Evolutionary conservation across 2,797 vertebrate genomes (phyloP).

Genomic region (Anguilla pacifica): DNA sequence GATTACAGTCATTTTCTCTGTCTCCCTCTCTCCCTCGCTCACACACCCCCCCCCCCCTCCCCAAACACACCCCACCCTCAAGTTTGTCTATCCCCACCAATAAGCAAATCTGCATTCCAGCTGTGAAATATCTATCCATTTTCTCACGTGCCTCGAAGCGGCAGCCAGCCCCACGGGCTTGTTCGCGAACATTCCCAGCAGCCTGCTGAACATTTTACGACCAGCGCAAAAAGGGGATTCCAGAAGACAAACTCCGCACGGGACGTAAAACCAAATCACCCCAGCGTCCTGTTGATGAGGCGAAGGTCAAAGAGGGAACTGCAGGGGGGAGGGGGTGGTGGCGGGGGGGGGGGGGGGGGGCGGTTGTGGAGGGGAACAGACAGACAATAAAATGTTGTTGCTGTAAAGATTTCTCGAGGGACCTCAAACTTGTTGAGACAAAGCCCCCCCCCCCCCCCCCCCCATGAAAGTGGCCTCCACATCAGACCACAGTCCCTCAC

Average conservation of each 20-base stretch:
- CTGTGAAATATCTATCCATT: constrained; percentile 89
- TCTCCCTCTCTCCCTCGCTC: constrained; percentile 9
- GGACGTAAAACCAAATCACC: constrained; percentile 56
- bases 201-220: too few species aligned
- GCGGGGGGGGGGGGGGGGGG: not conserved
- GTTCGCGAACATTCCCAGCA: not conserved
- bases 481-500: constrained; percentile 66
- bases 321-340: not conserved
- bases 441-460: constrained; percentile 68
- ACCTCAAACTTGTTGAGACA: constrained; percentile 73
- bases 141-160: constrained; percentile 82
- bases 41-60: not conserved
- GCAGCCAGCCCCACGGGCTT: constrained; percentile 54
- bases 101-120: constrained; percentile 77
- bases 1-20: constrained; percentile 27
- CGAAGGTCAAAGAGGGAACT: constrained; percentile 4
- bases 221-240: not conserved
- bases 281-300: not conserved
- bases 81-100: constrained; percentile 26
- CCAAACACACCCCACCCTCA: not conserved
- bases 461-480: constrained; percentile 66
- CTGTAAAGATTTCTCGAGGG: constrained; percentile 45
- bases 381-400: constrained; percentile 5
- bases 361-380: too few species aligned
- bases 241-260: not conserved